Conservation (phyloP, 2,113 vertebrate genomes). For the Heterochromis multidens region DNA sequence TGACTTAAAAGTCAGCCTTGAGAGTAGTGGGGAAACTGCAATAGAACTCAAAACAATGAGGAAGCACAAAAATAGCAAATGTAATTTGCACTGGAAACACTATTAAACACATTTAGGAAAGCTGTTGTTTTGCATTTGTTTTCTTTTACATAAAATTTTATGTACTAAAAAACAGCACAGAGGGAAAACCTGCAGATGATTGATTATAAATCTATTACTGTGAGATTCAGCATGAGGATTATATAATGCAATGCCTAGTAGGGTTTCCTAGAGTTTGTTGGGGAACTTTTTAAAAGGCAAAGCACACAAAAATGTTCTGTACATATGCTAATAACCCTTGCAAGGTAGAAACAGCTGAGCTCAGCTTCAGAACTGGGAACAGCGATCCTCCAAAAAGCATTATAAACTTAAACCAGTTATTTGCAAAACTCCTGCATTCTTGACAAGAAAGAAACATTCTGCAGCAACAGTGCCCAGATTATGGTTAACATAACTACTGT, state of each 20-base stretch:
- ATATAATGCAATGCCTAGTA: slow-evolving; percentile 9
- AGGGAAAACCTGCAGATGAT: neutral
- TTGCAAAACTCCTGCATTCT: neutral
- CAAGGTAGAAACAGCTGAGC: slow-evolving; percentile 1
- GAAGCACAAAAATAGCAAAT: neutral
- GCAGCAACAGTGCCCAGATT: neutral
- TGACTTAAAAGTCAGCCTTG: slow-evolving; percentile 7
- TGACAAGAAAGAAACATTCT: neutral
- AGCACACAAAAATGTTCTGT: slow-evolving; percentile 39
- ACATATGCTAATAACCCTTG: slow-evolving; percentile 35
- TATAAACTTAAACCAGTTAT: neutral
- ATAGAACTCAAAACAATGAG: neutral
- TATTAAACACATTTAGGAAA: neutral
- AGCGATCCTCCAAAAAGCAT: neutral
- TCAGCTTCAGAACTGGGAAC: slow-evolving; percentile 8
- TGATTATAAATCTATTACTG: slow-evolving; percentile 10
- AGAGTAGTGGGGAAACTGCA: neutral
- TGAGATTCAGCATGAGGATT: slow-evolving; percentile 10
- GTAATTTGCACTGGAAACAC: neutral
- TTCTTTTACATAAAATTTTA: neutral
- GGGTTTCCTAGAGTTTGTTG: slow-evolving; percentile 8
- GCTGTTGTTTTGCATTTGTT: neutral
- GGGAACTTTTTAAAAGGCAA: slow-evolving; percentile 33
- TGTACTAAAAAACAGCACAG: neutral
- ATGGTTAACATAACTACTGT: neutral